phyloP scores from a whole-genome alignment of 2,113 vertebrate genomes.

The Coryphaenoides rupestris region DNA sequence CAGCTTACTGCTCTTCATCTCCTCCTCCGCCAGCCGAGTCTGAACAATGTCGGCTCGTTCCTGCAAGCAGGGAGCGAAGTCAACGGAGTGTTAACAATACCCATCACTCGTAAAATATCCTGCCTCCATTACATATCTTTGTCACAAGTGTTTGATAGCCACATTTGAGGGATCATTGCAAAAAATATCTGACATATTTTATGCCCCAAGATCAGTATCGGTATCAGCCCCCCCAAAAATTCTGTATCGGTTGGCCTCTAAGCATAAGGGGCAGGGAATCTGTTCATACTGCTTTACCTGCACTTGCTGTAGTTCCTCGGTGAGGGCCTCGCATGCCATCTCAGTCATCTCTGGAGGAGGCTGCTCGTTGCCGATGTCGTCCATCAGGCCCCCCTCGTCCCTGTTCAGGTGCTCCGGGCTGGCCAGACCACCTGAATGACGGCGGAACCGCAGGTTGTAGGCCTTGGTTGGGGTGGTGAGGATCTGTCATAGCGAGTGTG shows the following conservation, averaged over 20 bases:
- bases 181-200: too few relatives aligned
- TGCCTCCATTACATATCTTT: too few relatives aligned
- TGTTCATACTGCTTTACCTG: constrained; percentile 72
- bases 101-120: too few relatives aligned
- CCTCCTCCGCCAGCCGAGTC: constrained; percentile 82
- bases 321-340: constrained; percentile 82
- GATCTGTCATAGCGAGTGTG: constrained; percentile 70
- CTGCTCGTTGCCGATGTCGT: constrained; percentile 79
- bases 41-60: constrained; percentile 80
- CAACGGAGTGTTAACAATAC: too few relatives aligned
- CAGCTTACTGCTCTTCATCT: constrained; percentile 83
- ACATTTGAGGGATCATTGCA: too few relatives aligned
- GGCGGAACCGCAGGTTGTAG: constrained; percentile 80
- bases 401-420: constrained; percentile 77
- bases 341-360: constrained; percentile 84
- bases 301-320: constrained; percentile 82
- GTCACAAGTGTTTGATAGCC: too few relatives aligned
- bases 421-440: constrained; percentile 63
- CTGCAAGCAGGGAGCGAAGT: constrained; percentile 55
- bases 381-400: constrained; percentile 26
- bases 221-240: too few relatives aligned
- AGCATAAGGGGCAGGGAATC: not conserved
- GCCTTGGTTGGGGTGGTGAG: constrained; percentile 89
- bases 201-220: too few relatives aligned
- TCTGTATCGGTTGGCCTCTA: too few relatives aligned